These are phyloP conservation scores for Eulithis testata DNA, from an alignment of 2,888 invertebrate species.

Conservation along the genomic window DNA sequence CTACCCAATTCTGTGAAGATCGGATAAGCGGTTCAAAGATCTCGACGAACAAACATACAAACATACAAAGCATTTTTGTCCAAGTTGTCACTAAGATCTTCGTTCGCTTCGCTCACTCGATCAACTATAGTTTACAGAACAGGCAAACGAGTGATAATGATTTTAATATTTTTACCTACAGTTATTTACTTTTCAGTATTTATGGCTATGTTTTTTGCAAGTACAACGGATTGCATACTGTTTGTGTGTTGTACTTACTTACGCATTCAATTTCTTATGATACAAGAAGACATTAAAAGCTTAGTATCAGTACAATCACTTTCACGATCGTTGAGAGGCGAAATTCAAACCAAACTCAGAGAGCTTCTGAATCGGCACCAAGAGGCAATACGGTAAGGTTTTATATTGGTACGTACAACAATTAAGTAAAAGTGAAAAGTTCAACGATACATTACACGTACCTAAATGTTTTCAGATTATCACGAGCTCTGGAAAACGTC, in stretches of 20 bases:
- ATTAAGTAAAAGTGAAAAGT: too few species aligned
- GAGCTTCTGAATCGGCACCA: slow-evolving; percentile 11
- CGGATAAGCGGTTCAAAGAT: too few species aligned
- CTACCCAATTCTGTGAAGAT: too few species aligned
- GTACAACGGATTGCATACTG: slow-evolving; percentile 12
- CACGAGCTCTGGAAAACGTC: slow-evolving; percentile 4
- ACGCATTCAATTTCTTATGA: slow-evolving; percentile 16
- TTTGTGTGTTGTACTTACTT: slow-evolving; percentile 16
- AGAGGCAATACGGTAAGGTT: slow-evolving; percentile 13
- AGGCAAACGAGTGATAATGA: too few species aligned
- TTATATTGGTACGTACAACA: background rate
- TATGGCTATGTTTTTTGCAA: slow-evolving; percentile 4
- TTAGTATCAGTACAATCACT: background rate
- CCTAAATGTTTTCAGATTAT: slow-evolving; percentile 10
- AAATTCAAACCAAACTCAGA: slow-evolving; percentile 9
- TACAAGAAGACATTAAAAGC: slow-evolving; percentile 12
- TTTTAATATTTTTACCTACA: background rate
- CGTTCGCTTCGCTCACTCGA: too few species aligned
- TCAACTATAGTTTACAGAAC: too few species aligned
- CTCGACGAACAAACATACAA: too few species aligned
- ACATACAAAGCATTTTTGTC: too few species aligned
- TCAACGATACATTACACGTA: too few species aligned
- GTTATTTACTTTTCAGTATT: slow-evolving; percentile 12
- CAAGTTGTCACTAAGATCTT: too few species aligned
- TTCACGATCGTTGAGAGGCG: slow-evolving; percentile 1